Evolutionary conservation across 2,797 vertebrate species (phyloP), one percentile per base, ranked within the genome.

Genomic region (Sebastes hopkinsi): DNA sequence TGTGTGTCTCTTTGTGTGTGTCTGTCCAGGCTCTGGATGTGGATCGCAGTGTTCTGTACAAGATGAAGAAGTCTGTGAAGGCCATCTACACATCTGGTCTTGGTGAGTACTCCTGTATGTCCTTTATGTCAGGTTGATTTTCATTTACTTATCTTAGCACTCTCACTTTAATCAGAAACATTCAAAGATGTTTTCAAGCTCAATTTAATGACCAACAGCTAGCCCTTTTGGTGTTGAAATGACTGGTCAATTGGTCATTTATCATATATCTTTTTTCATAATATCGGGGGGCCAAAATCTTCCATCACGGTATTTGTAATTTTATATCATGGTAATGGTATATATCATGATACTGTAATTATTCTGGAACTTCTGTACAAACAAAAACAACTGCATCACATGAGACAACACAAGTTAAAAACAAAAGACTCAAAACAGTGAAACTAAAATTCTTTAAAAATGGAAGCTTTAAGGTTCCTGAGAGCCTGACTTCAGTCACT

Each of bases 31-130:
- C 98, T 82, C 94, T 99, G 90, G 99, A 99, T 78, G 98, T 99
- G 89, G 98, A 99, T 91, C 96, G 98, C 87, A 98, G 97, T 72
- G 98, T 99, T 84, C 96, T 99, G 77, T 98, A 99, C 94, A 99
- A 99, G 94, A 99, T 99, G 99, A 99, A 99, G 95, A 99, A 99
- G 91, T 99, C 99, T 1, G 98, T 99, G 81, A 99, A 99, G 95
- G 96, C 99, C 80, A 99, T 99, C 93, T 99, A 99, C 90, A 86
- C 97, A 64, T 99, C 99, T 75, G 99, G 99, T 86, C 94, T 99
- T 66, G 98, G 98, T 99, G 93, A 97, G 98, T 97, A 74, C 25
- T 60, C 29, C 65, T 8, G 27, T 61, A n/a, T 23, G 42, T 77
- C 55, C 46, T 68, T 29, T 2, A 8, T 32, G 25, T 36, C 46